Percentiles rank a stretch among this genome's conserved stretches.
These are phyloP conservation scores for Psococerastis gibbosa DNA, from an alignment of 2,888 invertebrate genomes.

Conservation along the genomic window DNA sequence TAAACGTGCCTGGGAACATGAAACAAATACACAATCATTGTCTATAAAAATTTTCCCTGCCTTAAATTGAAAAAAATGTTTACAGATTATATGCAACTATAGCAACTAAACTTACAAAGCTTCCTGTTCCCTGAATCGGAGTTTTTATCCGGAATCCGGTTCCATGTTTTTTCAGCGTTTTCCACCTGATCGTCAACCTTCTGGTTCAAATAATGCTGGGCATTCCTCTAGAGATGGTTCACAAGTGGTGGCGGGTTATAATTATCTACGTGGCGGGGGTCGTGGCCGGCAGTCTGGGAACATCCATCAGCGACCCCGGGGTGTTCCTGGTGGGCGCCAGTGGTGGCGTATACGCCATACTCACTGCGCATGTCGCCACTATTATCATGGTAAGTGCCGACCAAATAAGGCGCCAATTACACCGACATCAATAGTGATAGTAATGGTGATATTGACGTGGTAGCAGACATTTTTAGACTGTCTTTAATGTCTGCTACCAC, in stretches of 20 bases:
- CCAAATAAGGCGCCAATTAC: no score
- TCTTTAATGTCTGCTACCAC: no score
- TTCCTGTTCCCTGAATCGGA: no score
- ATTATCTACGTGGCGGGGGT: constrained; percentile 71
- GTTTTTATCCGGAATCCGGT: no score
- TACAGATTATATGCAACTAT: no score
- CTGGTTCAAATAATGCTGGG: constrained; percentile 84
- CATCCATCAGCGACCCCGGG: constrained; percentile 56
- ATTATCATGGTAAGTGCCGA: constrained; percentile 53
- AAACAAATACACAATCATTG: no score
- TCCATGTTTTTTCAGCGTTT: constrained; percentile 38
- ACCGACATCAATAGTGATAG: not conserved
- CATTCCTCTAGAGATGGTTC: constrained; percentile 89
- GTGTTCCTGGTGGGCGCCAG: constrained; percentile 83
- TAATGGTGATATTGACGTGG: constrained; percentile 2
- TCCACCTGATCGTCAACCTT: constrained; percentile 79
- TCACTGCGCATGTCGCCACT: constrained; percentile 83
- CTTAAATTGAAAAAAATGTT: no score
- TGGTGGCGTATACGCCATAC: constrained; percentile 86
- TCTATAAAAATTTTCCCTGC: no score
- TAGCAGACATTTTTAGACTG: no score
- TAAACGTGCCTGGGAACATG: no score
- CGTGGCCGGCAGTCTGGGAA: constrained; percentile 64
- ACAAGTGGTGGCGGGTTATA: constrained; percentile 82
- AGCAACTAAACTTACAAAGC: no score